A percentile compares a stretch with the other conserved stretches of the same genome.
Conservation (phyloP, 2,113 vertebrate species). For the Orientallactaga bullata region DNA sequence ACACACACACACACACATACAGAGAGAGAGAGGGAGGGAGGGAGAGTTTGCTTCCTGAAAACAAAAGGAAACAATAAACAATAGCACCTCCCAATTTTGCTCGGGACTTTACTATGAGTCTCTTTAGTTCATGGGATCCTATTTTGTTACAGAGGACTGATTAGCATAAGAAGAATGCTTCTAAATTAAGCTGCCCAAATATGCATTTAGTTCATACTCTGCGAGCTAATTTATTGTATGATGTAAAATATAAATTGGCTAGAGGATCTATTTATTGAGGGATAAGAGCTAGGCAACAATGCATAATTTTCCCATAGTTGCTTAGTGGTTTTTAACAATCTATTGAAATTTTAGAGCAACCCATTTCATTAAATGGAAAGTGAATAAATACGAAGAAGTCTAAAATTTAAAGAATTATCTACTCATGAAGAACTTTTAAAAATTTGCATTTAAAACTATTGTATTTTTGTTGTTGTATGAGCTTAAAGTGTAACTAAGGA, state of each 20-base stretch:
- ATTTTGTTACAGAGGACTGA: constrained; percentile 60
- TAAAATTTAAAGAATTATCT: constrained; percentile 64
- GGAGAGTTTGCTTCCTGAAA: constrained; percentile 76
- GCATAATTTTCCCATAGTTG: constrained; percentile 70
- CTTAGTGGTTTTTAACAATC: constrained; percentile 76
- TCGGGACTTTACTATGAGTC: constrained; percentile 73
- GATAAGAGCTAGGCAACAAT: constrained; percentile 65
- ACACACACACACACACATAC: not conserved
- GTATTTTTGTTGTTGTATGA: constrained; percentile 58
- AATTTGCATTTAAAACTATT: constrained; percentile 51
- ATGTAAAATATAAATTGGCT: constrained; percentile 76
- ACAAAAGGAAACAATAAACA: constrained; percentile 81
- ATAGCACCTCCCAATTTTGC: constrained; percentile 70
- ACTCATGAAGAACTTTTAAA: constrained; percentile 70
- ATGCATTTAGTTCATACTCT: constrained; percentile 76
- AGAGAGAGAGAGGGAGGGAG: too few relatives aligned
- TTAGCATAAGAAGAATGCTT: constrained; percentile 77
- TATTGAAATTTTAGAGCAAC: constrained; percentile 71
- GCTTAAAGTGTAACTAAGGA: constrained; percentile 30
- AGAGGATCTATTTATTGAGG: constrained; percentile 69
- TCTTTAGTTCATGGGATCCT: constrained; percentile 47
- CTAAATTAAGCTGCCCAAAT: constrained; percentile 80
- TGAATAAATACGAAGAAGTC: constrained; percentile 71
- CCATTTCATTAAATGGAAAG: constrained; percentile 74
- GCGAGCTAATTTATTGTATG: constrained; percentile 78